These are phyloP conservation scores for Quiscalus mexicanus DNA, from an alignment of 2,113 vertebrate genomes.

Conservation along the genomic window DNA sequence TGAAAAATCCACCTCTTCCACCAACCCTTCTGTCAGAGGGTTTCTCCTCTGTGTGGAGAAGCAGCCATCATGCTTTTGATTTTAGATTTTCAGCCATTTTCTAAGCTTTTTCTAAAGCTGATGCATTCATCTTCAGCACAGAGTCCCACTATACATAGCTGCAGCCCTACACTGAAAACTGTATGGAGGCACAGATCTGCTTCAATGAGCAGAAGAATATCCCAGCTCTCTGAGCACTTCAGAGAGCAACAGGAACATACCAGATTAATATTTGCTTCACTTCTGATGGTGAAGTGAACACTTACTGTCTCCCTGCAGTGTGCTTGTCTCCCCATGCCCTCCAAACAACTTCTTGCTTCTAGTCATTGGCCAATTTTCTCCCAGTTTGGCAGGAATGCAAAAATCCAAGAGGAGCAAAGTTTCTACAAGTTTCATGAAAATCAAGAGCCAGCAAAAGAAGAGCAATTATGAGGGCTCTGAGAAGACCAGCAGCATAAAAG, in stretches of 20 bases:
- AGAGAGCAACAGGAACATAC: not conserved
- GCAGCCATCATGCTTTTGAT: not conserved
- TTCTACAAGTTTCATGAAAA: constrained; percentile 14
- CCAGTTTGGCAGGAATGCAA: not conserved
- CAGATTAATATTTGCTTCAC: not conserved
- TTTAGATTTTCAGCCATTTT: not conserved
- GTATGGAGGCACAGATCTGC: not conserved
- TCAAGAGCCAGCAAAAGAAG: not conserved
- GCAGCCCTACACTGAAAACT: not conserved
- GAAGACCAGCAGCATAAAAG: not conserved
- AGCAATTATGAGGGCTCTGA: not conserved
- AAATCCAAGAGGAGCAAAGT: not conserved
- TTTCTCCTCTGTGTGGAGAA: not conserved
- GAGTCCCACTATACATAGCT: not conserved
- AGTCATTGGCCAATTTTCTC: not conserved
- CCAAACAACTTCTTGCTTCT: not conserved
- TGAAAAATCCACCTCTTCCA: not conserved
- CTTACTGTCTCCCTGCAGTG: not conserved
- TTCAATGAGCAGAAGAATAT: not conserved
- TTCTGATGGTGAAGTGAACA: not conserved
- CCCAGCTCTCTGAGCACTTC: not conserved
- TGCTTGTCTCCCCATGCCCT: not conserved
- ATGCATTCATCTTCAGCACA: not conserved
- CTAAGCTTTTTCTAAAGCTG: not conserved
- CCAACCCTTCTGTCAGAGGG: not conserved